Percentiles rank a stretch among this genome's conserved stretches.
Conservation (phyloP, 2,797 vertebrate genomes). For the Morus bassanus region DNA sequence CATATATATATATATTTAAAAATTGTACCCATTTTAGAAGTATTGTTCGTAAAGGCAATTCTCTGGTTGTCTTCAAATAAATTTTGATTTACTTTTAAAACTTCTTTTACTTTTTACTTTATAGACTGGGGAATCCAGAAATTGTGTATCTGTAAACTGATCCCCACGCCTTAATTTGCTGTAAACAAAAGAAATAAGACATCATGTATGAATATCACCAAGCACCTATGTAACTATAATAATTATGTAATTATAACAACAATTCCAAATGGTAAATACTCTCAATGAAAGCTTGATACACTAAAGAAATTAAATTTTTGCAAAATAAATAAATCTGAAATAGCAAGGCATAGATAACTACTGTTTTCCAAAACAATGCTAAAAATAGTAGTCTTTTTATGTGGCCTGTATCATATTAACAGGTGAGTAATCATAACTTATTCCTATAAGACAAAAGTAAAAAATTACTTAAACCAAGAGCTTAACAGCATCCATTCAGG, state of each 20-base stretch:
- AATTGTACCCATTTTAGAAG: constrained; percentile 2
- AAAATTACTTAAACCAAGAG: not conserved
- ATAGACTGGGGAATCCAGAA: constrained; percentile 82
- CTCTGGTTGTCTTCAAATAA: constrained; percentile 8
- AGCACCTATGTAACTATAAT: not conserved
- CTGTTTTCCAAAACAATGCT: not conserved
- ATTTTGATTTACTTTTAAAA: constrained; percentile 68
- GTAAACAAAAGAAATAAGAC: constrained; percentile 22
- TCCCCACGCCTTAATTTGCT: constrained; percentile 90
- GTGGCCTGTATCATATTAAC: not conserved
- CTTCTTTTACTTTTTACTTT: constrained; percentile 67
- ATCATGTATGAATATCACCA: not conserved
- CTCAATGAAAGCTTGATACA: not conserved
- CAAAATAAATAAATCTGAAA: not conserved
- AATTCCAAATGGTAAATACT: not conserved
- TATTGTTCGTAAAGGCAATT: not conserved
- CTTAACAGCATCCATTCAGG: not conserved
- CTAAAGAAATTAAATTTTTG: not conserved
- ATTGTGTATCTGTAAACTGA: constrained; percentile 81
- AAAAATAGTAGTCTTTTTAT: not conserved
- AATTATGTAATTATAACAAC: not conserved
- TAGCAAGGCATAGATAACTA: not conserved
- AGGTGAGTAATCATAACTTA: not conserved
- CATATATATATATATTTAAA: not conserved
- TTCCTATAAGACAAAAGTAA: not conserved